These are phyloP conservation scores for Rissa tridactyla DNA, from an alignment of 2,113 vertebrate species.

Conservation along the genomic window DNA sequence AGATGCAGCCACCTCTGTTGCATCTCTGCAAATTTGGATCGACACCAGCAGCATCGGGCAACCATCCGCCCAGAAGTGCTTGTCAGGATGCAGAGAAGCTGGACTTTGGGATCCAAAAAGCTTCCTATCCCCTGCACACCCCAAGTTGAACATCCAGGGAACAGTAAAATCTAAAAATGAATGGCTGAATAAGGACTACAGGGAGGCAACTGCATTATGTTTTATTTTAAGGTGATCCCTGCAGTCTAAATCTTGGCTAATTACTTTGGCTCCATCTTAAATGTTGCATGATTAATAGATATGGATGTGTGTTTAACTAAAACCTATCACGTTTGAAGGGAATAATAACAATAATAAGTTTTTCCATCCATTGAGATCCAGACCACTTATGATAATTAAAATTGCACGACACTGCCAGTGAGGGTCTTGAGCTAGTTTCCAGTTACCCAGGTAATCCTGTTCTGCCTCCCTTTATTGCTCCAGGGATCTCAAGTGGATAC, in stretches of 20 bases:
- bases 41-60: neutral
- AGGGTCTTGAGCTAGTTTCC: slow-evolving; percentile 49
- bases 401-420: slow-evolving; percentile 7
- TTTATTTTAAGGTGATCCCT: slow-evolving; percentile 44
- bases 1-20: neutral
- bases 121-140: rapidly evolving
- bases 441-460: slow-evolving; percentile 52
- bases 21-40: neutral
- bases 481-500: slow-evolving; percentile 37
- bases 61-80: neutral
- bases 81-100: neutral
- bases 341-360: slow-evolving; percentile 68
- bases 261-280: slow-evolving; percentile 27
- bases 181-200: neutral
- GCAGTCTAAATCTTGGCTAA: slow-evolving; percentile 40
- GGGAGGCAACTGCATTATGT: neutral
- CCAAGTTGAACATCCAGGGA: neutral
- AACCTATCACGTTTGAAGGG: slow-evolving; percentile 52
- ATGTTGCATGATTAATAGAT: slow-evolving; percentile 42
- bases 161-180: neutral
- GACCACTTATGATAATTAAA: slow-evolving; percentile 67
- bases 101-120: neutral
- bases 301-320: slow-evolving; percentile 48
- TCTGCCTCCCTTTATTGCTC: slow-evolving; percentile 20
- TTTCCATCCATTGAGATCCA: slow-evolving; percentile 59